Evolutionary conservation across 1,140 invertebrate species (phyloP), one percentile per base, ranked within the genome.

Genomic region (Bombus affinis): DNA sequence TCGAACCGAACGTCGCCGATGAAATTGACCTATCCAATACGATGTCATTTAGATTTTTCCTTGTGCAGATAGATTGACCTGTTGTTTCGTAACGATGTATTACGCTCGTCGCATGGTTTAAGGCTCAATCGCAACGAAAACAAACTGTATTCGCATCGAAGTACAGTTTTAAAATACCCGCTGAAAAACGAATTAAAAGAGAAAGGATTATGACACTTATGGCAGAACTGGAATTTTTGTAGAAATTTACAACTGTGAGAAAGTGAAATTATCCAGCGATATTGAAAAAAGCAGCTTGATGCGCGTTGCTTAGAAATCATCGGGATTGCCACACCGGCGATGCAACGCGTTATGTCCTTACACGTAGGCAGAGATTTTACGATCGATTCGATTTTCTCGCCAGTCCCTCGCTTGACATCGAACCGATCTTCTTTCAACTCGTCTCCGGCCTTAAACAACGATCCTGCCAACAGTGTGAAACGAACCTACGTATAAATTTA

Each of bases 341-440:
- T 42, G 35, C 32, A 59, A 62, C 28, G n/a, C 44, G 18, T 8
- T 32, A 12, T n/a, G 42, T 39, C 65, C 78, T n/a, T 53, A 28
- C n/a, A 68, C 78, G 78, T 80, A 70, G 78, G 79, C 35, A 22
- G 44, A 57, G 68, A 81, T 81, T 81, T 81, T 81, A 73, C 80
- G 80, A 81, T 57, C 68, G 47, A 57, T 28, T 72, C 79, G 65
- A 47, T 44, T 32, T 44, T 53, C 66, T 39, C 3, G 28, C 42
- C 15, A 39, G 13, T 42, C 47, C 47, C 47, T 53, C 47, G 47
- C 18, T 22, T 53, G 0, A 22, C 47, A 8, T 72, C 37, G 13
- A 22, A 65, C 13, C 28, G 2, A 32, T n/a, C 62, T 66, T 35
- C 66, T 68, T 68, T 35, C 32, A 25, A 25, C 66, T 68, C 32